Conservation (phyloP, 2,888 invertebrate species). For the Andrena bucephala region DNA sequence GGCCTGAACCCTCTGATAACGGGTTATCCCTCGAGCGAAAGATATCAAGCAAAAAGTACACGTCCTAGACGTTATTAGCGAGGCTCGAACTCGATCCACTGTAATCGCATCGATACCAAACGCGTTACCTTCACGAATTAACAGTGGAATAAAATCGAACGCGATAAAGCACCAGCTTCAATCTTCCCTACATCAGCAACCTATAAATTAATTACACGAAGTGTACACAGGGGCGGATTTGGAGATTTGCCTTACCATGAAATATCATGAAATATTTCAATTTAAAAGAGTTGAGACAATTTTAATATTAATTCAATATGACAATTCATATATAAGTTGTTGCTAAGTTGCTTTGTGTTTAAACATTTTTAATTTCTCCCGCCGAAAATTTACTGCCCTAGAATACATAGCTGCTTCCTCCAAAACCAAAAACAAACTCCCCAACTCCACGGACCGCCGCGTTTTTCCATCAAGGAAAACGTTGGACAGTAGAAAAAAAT, state of each 20-base stretch:
- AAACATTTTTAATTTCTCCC: too few species aligned
- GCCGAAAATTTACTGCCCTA: too few species aligned
- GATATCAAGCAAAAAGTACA: slow-evolving; percentile 1
- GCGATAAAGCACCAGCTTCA: not conserved
- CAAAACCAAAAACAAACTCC: not conserved
- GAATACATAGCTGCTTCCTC: too few species aligned
- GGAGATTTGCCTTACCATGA: too few species aligned
- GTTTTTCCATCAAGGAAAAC: slow-evolving; percentile 12
- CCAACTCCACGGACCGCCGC: not conserved
- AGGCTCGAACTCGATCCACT: slow-evolving; percentile 8
- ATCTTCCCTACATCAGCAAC: not conserved
- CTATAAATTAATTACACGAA: not conserved
- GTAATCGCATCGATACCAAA: slow-evolving; percentile 25
- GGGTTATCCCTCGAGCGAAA: slow-evolving; percentile 41
- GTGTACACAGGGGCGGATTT: too few species aligned
- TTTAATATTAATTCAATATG: too few species aligned
- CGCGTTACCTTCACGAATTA: not conserved
- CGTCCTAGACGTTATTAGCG: slow-evolving; percentile 20
- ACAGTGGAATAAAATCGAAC: not conserved
- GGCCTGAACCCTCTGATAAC: slow-evolving; percentile 26
- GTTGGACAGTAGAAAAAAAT: not conserved
- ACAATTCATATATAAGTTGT: too few species aligned
- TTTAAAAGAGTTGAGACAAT: too few species aligned
- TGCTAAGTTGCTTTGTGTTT: too few species aligned
- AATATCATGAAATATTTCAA: too few species aligned